phyloP scores from a whole-genome alignment of 2,888 invertebrate species.

The Lithophane socia region DNA sequence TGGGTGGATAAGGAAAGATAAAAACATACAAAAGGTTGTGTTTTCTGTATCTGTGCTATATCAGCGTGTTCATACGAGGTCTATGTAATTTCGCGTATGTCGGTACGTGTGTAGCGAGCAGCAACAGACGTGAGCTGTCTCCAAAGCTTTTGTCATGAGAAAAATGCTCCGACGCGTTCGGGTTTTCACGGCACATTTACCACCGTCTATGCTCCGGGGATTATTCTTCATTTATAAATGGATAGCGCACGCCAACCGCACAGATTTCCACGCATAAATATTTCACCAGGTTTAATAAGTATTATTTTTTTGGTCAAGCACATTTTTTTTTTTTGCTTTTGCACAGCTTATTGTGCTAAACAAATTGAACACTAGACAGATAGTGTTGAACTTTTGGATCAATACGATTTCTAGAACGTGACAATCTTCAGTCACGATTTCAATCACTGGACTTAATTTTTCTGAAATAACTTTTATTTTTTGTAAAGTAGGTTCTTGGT shows the following conservation, averaged over 20 bases:
- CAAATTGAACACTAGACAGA: constrained; percentile 11
- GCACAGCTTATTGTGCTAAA: constrained; percentile 10
- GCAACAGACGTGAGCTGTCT: constrained; percentile 78
- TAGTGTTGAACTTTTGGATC: constrained; percentile 25
- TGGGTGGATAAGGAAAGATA: constrained; percentile 25
- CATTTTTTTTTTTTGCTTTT: constrained; percentile 41
- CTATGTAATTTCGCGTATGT: constrained; percentile 65
- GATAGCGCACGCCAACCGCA: constrained; percentile 81
- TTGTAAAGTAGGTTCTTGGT: constrained; percentile 2
- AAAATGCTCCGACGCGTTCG: constrained; percentile 84
- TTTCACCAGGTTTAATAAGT: constrained; percentile 71
- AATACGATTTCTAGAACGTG: constrained; percentile 42
- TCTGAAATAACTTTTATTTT: constrained; percentile 20
- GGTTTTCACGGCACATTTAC: constrained; percentile 88
- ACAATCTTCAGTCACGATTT: constrained; percentile 46
- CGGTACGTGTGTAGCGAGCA: constrained; percentile 65
- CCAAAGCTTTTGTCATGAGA: constrained; percentile 85
- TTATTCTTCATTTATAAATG: constrained; percentile 87
- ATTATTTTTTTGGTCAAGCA: constrained; percentile 65
- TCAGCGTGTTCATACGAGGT: constrained; percentile 47
- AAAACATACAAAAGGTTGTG: constrained; percentile 40
- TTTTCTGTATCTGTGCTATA: constrained; percentile 48
- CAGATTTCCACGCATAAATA: constrained; percentile 82
- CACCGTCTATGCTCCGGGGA: constrained; percentile 81
- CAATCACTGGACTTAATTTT: constrained; percentile 34